phyloP scores from a whole-genome alignment of 2,113 vertebrate genomes.

The Oreochromis aureus region DNA sequence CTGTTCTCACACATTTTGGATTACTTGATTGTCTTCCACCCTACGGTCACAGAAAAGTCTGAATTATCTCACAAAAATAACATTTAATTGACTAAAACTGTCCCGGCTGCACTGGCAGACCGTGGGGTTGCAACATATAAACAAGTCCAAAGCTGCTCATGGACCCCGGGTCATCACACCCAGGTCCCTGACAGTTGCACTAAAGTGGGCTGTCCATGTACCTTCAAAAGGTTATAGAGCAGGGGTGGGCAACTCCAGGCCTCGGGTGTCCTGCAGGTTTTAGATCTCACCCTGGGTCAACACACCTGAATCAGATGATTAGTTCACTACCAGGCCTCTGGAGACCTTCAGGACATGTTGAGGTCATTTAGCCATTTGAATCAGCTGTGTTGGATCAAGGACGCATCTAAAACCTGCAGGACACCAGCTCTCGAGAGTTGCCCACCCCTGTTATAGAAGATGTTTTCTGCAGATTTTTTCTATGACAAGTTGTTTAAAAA shows the following conservation, averaged over 20 bases:
- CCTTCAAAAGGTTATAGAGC: background rate
- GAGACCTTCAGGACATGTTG: too few species aligned
- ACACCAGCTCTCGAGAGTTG: too few species aligned
- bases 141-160: too few species aligned
- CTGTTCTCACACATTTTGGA: background rate
- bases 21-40: background rate
- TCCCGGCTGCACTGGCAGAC: background rate
- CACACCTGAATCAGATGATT: too few species aligned
- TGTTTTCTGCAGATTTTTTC: background rate
- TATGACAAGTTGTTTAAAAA: background rate
- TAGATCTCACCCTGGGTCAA: too few species aligned
- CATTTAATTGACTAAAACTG: background rate
- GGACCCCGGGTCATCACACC: too few species aligned
- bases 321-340: too few species aligned
- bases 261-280: too few species aligned
- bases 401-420: too few species aligned
- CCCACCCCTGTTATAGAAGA: background rate
- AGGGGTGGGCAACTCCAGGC: too few species aligned
- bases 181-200: background rate
- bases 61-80: background rate
- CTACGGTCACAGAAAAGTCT: background rate
- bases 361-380: too few species aligned
- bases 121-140: fast-evolving
- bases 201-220: background rate
- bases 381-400: too few species aligned